Conservation (phyloP, 2,888 invertebrate genomes). For the Altica lythri region DNA sequence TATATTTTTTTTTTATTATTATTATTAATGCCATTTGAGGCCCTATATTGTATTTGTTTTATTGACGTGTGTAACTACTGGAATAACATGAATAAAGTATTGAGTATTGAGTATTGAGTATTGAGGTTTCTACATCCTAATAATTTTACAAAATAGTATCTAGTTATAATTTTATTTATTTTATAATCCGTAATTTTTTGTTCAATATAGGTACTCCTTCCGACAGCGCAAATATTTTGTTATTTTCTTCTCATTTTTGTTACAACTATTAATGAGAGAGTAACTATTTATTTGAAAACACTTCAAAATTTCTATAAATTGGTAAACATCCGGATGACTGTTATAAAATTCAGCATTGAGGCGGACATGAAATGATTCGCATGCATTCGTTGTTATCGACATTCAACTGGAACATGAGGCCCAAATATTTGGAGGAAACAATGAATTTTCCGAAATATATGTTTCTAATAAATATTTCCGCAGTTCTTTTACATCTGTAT, state of each 20-base stretch:
- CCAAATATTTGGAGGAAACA: conserved; percentile 1
- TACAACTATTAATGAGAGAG: background rate
- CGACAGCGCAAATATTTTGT: background rate
- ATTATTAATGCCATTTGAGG: too few species aligned
- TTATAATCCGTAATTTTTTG: too few species aligned
- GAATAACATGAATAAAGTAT: too few species aligned
- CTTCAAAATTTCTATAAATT: too few species aligned
- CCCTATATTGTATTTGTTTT: too few species aligned
- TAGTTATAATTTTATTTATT: too few species aligned
- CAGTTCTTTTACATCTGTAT: background rate
- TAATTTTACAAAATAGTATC: too few species aligned
- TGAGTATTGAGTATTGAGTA: too few species aligned
- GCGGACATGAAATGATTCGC: background rate
- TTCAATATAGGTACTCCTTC: conserved; percentile 3
- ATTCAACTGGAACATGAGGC: background rate
- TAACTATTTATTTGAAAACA: conserved; percentile 1
- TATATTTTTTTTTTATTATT: too few species aligned
- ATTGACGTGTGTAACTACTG: too few species aligned
- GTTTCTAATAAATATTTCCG: conserved; percentile 1
- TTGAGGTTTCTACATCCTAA: too few species aligned
- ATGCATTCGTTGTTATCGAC: conserved; percentile 1
- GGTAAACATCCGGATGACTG: background rate
- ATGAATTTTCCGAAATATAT: background rate
- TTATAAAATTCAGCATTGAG: background rate
- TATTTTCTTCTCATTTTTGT: conserved; percentile 1